Evolutionary conservation across 1,140 invertebrate species (phyloP).

Genomic region (Penaeus japonicus): DNA sequence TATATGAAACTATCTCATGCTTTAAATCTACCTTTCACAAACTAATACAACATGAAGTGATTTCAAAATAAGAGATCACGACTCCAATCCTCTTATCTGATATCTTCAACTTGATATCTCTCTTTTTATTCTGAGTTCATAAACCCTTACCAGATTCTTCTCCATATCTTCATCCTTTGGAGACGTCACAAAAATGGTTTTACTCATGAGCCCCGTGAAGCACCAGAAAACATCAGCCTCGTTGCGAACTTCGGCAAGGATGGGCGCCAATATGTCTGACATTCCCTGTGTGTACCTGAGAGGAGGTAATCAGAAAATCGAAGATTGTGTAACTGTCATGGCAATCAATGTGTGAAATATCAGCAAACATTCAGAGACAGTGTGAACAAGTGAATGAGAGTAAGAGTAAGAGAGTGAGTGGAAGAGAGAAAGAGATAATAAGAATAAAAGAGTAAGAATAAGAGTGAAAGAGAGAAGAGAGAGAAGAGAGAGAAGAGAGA

Average conservation of each 20-base stretch:
- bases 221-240: slow-evolving; percentile 99
- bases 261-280: slow-evolving; percentile 95
- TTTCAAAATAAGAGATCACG: background rate
- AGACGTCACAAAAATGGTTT: slow-evolving; percentile 91
- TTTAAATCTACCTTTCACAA: too few relatives aligned
- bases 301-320: background rate
- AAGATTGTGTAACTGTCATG: background rate
- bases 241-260: slow-evolving; percentile 89
- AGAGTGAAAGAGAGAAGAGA: background rate
- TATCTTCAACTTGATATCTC: background rate
- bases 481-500: background rate
- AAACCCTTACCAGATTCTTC: slow-evolving; percentile 78
- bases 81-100: background rate
- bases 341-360: background rate
- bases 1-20: background rate
- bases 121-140: too few relatives aligned
- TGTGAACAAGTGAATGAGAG: background rate
- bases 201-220: slow-evolving; percentile 97
- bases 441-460: background rate
- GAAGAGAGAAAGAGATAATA: background rate
- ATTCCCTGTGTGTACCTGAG: slow-evolving; percentile 74
- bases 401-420: background rate
- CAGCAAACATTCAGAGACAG: background rate
- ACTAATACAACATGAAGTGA: too few relatives aligned
- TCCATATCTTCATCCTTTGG: slow-evolving; percentile 95